Evolutionary conservation across 2,113 vertebrate genomes (phyloP), one percentile per base, ranked within the genome.

Genomic region (Poeciliopsis prolifica): DNA sequence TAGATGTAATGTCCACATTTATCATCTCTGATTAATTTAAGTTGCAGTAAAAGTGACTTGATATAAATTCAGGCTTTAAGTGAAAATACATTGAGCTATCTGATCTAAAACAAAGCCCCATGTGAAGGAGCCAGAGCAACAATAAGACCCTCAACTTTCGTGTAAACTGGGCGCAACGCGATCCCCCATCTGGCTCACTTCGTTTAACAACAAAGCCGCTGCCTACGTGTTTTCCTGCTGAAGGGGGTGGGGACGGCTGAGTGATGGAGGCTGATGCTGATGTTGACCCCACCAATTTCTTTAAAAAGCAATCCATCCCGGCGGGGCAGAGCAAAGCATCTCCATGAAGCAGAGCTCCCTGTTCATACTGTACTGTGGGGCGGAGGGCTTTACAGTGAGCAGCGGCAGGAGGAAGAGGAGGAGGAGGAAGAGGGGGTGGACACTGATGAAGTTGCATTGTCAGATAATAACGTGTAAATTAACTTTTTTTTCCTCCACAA

Each of bases 141-240:
- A 37, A 48, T 68, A 73, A 80, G 30, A 81, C 7, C 44, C 68
- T 80, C 64, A 94, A 93, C 88, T 92, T 93, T 82, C 68, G 77
- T 84, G 75, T 81, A 74, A 92, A 85, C 72, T 88, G 71, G 73
- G 80, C 58, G 79, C 72, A 74, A 77, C 65, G 85, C 60, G 81
- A 84, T 65, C 76, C 78, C 84, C 84, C 81, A 90, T 89, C 87
- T 89, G 86, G 79, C 80, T 69, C 79, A 80, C 77, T 81, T 64
- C 75, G 31, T 78, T 86, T 82, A 93, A 93, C 86, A 93, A 95
- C 92, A 94, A 94, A 93, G 93, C 92, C 92, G 40, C 80, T 77
- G 91, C 78, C 84, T 87, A 37, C 81, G 82, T 91, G 86, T 91
- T 86, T 84, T 83, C 77, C 70, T 48, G 63, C 77, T 42, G 82